Conservation (phyloP, 2,888 invertebrate species). For the Synergus japonicus region DNA sequence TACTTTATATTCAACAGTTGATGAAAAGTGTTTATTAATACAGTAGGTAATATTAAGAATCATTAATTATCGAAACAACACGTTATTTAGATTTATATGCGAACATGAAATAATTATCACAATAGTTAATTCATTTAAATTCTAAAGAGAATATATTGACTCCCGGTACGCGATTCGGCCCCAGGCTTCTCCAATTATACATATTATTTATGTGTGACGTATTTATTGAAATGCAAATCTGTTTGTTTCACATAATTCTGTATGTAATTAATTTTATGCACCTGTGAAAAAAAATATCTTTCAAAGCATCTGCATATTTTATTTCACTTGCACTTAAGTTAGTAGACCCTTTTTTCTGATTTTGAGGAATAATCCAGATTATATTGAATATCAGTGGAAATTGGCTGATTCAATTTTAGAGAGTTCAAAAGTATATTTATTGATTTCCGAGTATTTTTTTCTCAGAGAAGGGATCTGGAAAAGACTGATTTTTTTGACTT, state of each 20-base stretch:
- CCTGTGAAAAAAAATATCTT: background rate
- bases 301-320: background rate
- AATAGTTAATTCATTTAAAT: conserved; percentile 30
- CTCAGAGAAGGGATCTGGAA: no score
- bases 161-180: background rate
- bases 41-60: background rate
- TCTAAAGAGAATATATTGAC: conserved; percentile 23
- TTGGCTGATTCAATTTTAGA: no score
- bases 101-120: conserved; percentile 23
- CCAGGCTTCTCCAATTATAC: conserved; percentile 7
- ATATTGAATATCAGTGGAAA: background rate
- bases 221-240: background rate
- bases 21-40: background rate
- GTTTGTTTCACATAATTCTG: background rate
- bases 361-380: background rate
- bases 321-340: background rate
- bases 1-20: background rate
- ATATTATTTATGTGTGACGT: background rate
- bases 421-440: no score
- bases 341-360: background rate
- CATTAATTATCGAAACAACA: conserved; percentile 14
- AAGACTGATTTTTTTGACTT: no score
- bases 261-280: background rate
- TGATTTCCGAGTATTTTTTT: no score
- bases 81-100: background rate